Evolutionary conservation across 2,113 vertebrate genomes (phyloP).

Genomic region (Hystrix cristata): DNA sequence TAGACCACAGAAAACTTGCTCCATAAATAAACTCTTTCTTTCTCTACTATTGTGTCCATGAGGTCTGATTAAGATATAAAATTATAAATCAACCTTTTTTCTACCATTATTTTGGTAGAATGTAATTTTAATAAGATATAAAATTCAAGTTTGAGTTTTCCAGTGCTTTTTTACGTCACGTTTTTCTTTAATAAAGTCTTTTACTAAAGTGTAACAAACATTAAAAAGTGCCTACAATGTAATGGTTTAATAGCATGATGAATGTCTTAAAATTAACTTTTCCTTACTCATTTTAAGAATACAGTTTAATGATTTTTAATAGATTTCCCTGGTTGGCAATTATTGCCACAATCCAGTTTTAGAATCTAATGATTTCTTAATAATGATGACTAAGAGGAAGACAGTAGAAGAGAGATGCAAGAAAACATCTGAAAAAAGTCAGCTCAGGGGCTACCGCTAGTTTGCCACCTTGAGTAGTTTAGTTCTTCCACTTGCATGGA

Average conservation of each 20-base stretch:
- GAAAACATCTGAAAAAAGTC: not conserved
- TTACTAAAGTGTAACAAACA: not conserved
- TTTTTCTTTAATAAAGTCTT: not conserved
- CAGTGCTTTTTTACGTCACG: not conserved
- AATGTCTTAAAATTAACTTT: not conserved
- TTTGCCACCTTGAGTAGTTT: not conserved
- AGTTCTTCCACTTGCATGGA: not conserved
- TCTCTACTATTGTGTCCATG: too few relatives aligned
- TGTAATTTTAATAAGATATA: not conserved
- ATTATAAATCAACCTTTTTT: not conserved
- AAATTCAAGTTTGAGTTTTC: not conserved
- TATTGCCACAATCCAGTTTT: not conserved
- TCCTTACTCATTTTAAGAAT: not conserved
- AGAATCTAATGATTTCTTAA: not conserved
- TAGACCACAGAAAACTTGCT: not conserved
- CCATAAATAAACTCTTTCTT: not conserved
- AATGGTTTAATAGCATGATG: too few relatives aligned
- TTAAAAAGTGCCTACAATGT: rapidly evolving
- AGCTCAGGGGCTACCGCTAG: not conserved
- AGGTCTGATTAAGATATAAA: not conserved
- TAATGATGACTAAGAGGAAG: not conserved
- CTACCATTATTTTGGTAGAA: not conserved
- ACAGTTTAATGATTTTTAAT: not conserved
- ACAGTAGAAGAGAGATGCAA: not conserved
- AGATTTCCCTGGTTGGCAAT: not conserved